Conservation (phyloP, 1,140 invertebrate genomes). For the Coptotermes formosanus region DNA sequence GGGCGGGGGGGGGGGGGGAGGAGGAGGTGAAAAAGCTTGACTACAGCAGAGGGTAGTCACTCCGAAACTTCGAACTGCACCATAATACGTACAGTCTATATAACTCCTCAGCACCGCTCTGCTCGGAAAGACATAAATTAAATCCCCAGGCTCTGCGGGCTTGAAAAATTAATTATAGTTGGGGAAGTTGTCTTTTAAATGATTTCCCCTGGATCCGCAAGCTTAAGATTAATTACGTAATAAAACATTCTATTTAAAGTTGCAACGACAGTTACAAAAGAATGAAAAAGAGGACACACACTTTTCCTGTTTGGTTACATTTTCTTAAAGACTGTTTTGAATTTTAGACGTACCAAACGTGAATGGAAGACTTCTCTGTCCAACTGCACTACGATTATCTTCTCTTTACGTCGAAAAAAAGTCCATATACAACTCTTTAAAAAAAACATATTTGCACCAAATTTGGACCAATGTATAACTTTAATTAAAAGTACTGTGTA, state of each 20-base stretch:
- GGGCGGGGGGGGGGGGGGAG: not conserved
- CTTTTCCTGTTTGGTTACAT: slow-evolving; percentile 22
- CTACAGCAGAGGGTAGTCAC: not conserved
- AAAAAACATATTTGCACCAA: not conserved
- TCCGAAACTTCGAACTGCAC: not conserved
- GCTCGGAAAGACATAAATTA: slow-evolving; percentile 33
- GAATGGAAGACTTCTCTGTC: not conserved
- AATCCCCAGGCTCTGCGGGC: slow-evolving; percentile 30
- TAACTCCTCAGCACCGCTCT: slow-evolving; percentile 27
- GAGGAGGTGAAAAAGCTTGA: not conserved
- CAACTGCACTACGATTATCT: not conserved
- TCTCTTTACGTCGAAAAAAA: not conserved
- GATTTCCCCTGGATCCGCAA: slow-evolving; percentile 27
- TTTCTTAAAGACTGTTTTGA: slow-evolving; percentile 23
- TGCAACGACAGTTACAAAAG: slow-evolving; percentile 30
- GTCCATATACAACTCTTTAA: not conserved
- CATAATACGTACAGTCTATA: not conserved
- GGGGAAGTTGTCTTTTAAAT: slow-evolving; percentile 33
- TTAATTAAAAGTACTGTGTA: not conserved
- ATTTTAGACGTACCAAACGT: not conserved
- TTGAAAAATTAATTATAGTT: slow-evolving; percentile 34
- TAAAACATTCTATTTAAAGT: slow-evolving; percentile 33
- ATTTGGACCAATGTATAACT: not conserved
- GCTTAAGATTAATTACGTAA: slow-evolving; percentile 32
- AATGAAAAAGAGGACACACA: not conserved